phyloP scores from a whole-genome alignment of 2,888 invertebrate genomes.

The Eubasilissa splendida region DNA sequence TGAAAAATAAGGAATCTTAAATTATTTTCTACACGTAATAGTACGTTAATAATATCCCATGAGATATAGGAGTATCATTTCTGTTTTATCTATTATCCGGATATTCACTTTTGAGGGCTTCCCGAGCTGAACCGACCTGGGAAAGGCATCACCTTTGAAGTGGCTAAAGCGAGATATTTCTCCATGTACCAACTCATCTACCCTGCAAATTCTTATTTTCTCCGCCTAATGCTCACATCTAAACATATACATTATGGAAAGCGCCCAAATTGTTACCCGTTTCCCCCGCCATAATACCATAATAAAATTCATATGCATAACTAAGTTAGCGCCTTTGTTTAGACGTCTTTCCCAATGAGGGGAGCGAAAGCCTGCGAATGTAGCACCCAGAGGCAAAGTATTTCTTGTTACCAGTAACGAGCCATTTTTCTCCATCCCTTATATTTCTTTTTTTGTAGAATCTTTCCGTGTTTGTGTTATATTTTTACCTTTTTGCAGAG shows the following conservation, averaged over 20 bases:
- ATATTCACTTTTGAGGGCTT: constrained; percentile 24
- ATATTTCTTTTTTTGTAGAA: constrained; percentile 18
- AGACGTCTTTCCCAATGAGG: constrained; percentile 50
- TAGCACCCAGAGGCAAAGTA: constrained; percentile 53
- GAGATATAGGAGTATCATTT: background rate
- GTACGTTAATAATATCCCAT: no score
- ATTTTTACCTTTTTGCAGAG: constrained; percentile 42
- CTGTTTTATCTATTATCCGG: constrained; percentile 34
- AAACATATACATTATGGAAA: constrained; percentile 55
- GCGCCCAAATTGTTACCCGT: constrained; percentile 53
- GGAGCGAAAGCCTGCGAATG: constrained; percentile 49
- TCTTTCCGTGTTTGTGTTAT: constrained; percentile 13
- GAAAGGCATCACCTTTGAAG: background rate
- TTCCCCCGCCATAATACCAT: constrained; percentile 54
- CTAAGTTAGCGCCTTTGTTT: constrained; percentile 57
- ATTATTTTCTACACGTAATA: no score
- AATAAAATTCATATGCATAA: constrained; percentile 59
- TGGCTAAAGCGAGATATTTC: background rate
- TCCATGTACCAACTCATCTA: background rate
- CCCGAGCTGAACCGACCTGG: constrained; percentile 10
- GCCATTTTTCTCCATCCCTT: constrained; percentile 34
- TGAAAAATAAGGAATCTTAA: no score
- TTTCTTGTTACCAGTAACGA: constrained; percentile 56
- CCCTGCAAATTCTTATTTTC: constrained; percentile 44
- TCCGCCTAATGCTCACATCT: constrained; percentile 38